Evolutionary conservation across 2,797 vertebrate genomes (phyloP).

Genomic region (Argyrosomus regius): DNA sequence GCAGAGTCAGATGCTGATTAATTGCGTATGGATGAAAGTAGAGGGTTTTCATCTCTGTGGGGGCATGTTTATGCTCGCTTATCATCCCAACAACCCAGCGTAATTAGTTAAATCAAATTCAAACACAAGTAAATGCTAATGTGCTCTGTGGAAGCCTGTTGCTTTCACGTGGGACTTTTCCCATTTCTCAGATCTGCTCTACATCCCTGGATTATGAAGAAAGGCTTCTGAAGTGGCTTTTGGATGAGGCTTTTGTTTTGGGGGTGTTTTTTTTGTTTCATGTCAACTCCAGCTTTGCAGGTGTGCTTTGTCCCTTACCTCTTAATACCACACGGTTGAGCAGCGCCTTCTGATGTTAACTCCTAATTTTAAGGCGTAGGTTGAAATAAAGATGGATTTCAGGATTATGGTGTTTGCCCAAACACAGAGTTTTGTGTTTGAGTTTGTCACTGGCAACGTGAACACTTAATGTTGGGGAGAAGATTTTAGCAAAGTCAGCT

Average conservation of each 20-base stretch:
- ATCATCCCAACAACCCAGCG: conserved; percentile 67
- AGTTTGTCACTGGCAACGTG: conserved; percentile 38
- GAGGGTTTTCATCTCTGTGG: conserved; percentile 76
- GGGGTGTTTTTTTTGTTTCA: conserved; percentile 73
- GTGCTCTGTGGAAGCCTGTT: conserved; percentile 75
- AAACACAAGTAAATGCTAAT: conserved; percentile 71
- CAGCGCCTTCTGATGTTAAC: conserved; percentile 65
- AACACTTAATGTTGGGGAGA: conserved; percentile 21
- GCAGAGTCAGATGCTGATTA: conserved; percentile 77
- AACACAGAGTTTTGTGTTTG: conserved; percentile 56
- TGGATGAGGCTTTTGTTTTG: conserved; percentile 80
- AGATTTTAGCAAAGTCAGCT: conserved; percentile 34
- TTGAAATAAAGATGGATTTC: conserved; percentile 66
- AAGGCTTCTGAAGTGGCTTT: conserved; percentile 76
- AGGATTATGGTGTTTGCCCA: conserved; percentile 67
- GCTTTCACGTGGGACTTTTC: conserved; percentile 81
- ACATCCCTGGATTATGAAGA: conserved; percentile 78
- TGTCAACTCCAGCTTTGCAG: conserved; percentile 79
- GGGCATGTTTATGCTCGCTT: conserved; percentile 74
- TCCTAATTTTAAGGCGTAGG: conserved; percentile 65
- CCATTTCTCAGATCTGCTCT: conserved; percentile 74
- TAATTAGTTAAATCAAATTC: conserved; percentile 82
- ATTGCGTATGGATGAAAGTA: conserved; percentile 73
- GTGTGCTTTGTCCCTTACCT: conserved; percentile 70
- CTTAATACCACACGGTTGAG: conserved; percentile 58